Conservation (phyloP, 2,888 invertebrate genomes). For the Megamerina dolium region DNA sequence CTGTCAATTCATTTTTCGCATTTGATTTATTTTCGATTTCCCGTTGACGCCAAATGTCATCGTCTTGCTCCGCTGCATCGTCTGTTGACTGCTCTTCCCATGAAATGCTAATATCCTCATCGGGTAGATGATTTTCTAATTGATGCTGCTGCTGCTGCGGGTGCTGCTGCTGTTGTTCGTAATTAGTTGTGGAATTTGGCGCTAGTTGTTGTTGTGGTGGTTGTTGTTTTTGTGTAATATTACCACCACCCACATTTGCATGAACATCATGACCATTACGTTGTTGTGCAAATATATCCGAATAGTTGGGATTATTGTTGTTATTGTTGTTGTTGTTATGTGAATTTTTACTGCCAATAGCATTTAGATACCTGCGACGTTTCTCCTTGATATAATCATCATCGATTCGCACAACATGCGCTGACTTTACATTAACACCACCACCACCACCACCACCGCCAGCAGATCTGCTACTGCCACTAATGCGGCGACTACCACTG, state of each 20-base stretch:
- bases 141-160: conserved; percentile 7
- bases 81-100: conserved; percentile 18
- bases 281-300: conserved; percentile 37
- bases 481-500: conserved; percentile 3
- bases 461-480: conserved; percentile 8
- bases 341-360: conserved; percentile 4
- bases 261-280: conserved; percentile 10
- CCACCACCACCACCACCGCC: conserved; percentile 3
- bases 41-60: conserved; percentile 28
- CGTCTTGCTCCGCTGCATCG: conserved; percentile 14
- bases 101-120: conserved; percentile 32
- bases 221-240: conserved; percentile 16
- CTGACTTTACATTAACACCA: conserved; percentile 8
- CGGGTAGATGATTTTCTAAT: conserved; percentile 36
- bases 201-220: conserved; percentile 9
- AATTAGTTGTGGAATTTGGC: conserved; percentile 2
- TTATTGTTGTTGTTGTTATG: conserved; percentile 14
- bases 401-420: conserved; percentile 28
- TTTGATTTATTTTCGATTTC: conserved; percentile 30
- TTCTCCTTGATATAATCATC: conserved; percentile 39
- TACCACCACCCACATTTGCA: neutral
- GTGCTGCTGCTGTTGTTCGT: neutral
- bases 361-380: conserved; percentile 34
- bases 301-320: conserved; percentile 26
- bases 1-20: conserved; percentile 19